Conservation (phyloP, 1,140 invertebrate genomes). For the Zophobas morio region DNA sequence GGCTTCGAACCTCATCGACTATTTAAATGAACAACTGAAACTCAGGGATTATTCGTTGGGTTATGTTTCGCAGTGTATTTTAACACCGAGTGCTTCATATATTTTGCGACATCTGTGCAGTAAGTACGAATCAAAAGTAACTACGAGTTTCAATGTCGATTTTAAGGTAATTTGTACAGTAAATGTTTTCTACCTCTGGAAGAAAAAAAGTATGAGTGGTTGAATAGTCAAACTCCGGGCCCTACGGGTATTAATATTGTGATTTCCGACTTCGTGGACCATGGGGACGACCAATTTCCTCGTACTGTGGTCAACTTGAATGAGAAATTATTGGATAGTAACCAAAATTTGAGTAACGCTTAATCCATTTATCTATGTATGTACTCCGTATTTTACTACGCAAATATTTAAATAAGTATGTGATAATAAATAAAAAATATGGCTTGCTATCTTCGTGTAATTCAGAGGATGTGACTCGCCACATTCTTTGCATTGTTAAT, state of each 20-base stretch:
- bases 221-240: conserved; percentile 71
- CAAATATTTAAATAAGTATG: too few species aligned
- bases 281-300: conserved; percentile 71
- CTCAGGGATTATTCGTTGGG: conserved; percentile 72
- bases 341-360: too few species aligned
- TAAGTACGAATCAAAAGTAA: conserved; percentile 51
- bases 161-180: conserved; percentile 63
- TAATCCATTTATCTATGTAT: too few species aligned
- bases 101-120: conserved; percentile 68
- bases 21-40: conserved; percentile 72
- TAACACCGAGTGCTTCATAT: conserved; percentile 78
- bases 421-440: too few species aligned
- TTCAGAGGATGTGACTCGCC: too few species aligned
- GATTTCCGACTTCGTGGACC: conserved; percentile 74
- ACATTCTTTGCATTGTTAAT: too few species aligned
- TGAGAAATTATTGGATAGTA: conserved; percentile 67
- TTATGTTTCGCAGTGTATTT: conserved; percentile 83
- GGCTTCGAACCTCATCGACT: conserved; percentile 72
- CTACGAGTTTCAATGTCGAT: not conserved
- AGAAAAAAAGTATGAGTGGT: conserved; percentile 70
- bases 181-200: conserved; percentile 71
- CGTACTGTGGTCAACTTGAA: conserved; percentile 74
- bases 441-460: too few species aligned
- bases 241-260: conserved; percentile 71
- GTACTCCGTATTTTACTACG: too few species aligned